A percentile compares a stretch with the other conserved stretches of the same genome.
Conservation (phyloP, 1,140 invertebrate species). For the Zaprionus vittiger region DNA sequence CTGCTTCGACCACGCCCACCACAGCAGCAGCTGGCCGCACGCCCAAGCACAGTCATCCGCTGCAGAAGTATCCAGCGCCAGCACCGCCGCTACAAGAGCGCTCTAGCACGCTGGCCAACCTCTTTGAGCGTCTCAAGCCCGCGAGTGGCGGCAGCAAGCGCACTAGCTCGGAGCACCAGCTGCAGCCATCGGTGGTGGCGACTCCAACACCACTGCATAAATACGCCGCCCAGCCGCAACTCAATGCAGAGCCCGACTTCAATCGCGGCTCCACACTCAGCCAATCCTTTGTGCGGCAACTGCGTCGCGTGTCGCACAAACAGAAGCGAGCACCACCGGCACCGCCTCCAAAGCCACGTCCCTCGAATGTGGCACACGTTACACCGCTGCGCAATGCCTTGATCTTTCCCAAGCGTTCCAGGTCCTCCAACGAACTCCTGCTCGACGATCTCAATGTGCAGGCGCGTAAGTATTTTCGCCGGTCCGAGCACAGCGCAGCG, state of each 20-base stretch:
- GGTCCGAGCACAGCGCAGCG: slow-evolving; percentile 64
- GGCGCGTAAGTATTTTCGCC: slow-evolving; percentile 75
- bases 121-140: slow-evolving; percentile 71
- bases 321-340: slow-evolving; percentile 65
- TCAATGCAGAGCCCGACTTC: slow-evolving; percentile 65
- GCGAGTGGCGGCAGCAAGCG: slow-evolving; percentile 19
- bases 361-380: slow-evolving; percentile 60
- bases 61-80: slow-evolving; percentile 64
- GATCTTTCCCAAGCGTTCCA: slow-evolving; percentile 74
- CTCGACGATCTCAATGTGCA: slow-evolving; percentile 73
- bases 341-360: slow-evolving; percentile 65
- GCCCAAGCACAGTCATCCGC: slow-evolving; percentile 63
- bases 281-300: slow-evolving; percentile 81
- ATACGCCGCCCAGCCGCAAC: slow-evolving; percentile 59
- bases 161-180: slow-evolving; percentile 52
- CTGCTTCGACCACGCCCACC: slow-evolving; percentile 62
- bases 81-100: slow-evolving; percentile 62
- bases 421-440: slow-evolving; percentile 74
- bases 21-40: slow-evolving; percentile 52
- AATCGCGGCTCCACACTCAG: slow-evolving; percentile 80
- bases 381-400: slow-evolving; percentile 70
- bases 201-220: slow-evolving; percentile 44
- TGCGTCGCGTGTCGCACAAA: slow-evolving; percentile 64
- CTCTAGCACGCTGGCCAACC: slow-evolving; percentile 69
- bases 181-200: slow-evolving; percentile 37